A percentile compares a stretch with the other conserved stretches of the same genome.
These are phyloP conservation scores for Pyrgilauda ruficollis DNA, from an alignment of 2,113 vertebrate genomes.

Conservation along the genomic window DNA sequence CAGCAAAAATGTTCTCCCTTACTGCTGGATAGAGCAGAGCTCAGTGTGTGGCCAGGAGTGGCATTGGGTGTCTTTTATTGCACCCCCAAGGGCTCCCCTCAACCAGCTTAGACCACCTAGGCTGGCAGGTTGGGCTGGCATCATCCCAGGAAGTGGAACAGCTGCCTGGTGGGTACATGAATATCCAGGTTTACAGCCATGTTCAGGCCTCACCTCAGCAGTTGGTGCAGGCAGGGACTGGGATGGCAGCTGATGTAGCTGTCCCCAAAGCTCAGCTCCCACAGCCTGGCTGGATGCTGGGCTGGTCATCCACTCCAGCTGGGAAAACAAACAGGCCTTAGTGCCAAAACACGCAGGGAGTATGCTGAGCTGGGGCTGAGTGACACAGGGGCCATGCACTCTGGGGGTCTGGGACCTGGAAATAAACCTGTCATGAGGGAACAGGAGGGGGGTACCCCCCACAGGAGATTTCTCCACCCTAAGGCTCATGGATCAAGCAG, in stretches of 20 bases:
- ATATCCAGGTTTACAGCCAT: neutral
- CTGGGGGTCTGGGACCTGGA: neutral
- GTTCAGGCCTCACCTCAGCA: neutral
- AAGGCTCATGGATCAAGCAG: neutral
- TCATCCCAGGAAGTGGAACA: neutral
- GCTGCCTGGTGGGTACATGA: neutral
- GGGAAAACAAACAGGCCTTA: neutral
- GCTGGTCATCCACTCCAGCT: neutral
- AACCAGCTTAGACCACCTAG: neutral
- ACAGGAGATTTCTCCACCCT: neutral
- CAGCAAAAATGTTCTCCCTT: neutral
- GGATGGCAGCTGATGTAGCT: neutral
- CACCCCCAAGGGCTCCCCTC: neutral
- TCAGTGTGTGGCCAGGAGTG: neutral
- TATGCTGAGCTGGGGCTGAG: neutral
- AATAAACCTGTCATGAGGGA: rapidly evolving
- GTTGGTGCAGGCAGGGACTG: neutral
- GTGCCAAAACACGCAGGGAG: neutral
- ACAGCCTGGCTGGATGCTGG: neutral
- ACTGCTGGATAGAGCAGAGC: rapidly evolving
- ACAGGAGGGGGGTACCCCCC: neutral
- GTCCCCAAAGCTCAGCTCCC: neutral
- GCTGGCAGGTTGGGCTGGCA: neutral
- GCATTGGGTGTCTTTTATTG: neutral
- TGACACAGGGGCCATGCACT: neutral